A percentile compares a stretch with the other conserved stretches of the same genome.
phyloP scores from a whole-genome alignment of 2,888 invertebrate species.

The Neoascia interrupta region DNA sequence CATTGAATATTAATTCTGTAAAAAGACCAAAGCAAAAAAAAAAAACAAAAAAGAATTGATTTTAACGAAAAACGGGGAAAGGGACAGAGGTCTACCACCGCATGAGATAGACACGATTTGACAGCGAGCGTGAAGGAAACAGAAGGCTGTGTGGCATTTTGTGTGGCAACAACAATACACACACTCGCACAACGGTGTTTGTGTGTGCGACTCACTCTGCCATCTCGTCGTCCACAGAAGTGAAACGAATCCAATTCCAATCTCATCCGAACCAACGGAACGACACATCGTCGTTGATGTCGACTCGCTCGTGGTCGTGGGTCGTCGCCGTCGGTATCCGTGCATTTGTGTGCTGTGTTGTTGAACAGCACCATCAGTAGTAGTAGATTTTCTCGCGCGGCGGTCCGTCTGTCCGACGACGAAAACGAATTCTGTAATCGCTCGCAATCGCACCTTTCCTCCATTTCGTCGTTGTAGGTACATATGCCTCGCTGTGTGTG shows the following conservation, averaged over 20 bases:
- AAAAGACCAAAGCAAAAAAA: slow-evolving; percentile 23
- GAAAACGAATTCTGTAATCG: slow-evolving; percentile 38
- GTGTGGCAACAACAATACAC: slow-evolving; percentile 37
- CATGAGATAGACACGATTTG: slow-evolving; percentile 5
- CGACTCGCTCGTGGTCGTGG: too few species aligned
- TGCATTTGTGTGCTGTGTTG: slow-evolving; percentile 6
- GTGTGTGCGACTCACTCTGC: not conserved
- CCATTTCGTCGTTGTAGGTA: too few species aligned
- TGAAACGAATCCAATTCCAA: slow-evolving; percentile 41
- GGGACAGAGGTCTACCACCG: slow-evolving; percentile 33
- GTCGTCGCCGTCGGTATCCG: slow-evolving; percentile 17
- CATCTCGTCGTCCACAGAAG: slow-evolving; percentile 10
- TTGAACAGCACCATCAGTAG: not conserved
- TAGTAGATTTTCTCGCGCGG: slow-evolving; percentile 6
- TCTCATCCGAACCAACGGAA: slow-evolving; percentile 46
- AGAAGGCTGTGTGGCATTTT: slow-evolving; percentile 50
- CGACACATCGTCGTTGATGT: slow-evolving; percentile 34
- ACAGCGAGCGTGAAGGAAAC: slow-evolving; percentile 45
- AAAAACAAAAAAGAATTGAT: slow-evolving; percentile 60
- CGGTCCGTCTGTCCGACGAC: slow-evolving; percentile 9
- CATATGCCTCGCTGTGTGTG: not conserved
- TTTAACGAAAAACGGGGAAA: slow-evolving; percentile 63
- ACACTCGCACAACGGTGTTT: not conserved
- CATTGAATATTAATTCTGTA: slow-evolving; percentile 52
- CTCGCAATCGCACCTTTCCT: too few species aligned